These are phyloP conservation scores for Acrobasis consociella DNA, from an alignment of 2,888 invertebrate genomes.

Conservation along the genomic window DNA sequence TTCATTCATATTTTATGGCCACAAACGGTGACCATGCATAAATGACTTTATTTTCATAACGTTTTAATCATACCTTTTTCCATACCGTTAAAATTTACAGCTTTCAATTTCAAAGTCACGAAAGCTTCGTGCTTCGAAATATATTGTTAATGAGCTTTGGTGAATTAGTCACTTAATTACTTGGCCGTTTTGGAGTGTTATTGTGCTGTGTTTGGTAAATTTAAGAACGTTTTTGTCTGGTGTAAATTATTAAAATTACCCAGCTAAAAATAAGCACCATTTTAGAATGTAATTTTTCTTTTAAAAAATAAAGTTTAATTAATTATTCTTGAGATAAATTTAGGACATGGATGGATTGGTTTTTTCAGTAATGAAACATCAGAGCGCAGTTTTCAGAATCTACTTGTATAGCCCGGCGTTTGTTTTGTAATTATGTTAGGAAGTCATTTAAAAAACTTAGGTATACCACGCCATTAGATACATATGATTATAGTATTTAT, in stretches of 20 bases:
- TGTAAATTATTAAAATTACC: conserved; percentile 3
- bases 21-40: background rate
- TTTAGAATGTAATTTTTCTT: no score
- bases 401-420: no score
- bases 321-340: no score
- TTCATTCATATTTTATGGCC: conserved; percentile 11
- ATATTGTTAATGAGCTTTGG: conserved; percentile 17
- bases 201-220: conserved; percentile 3
- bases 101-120: conserved; percentile 20
- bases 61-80: conserved; percentile 9
- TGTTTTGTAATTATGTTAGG: no score
- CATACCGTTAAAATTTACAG: conserved; percentile 1
- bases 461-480: no score
- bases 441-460: no score
- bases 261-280: background rate
- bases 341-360: no score
- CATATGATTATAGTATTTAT: no score
- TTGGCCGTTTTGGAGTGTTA: conserved; percentile 1
- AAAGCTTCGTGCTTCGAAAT: conserved; percentile 1
- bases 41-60: conserved; percentile 18
- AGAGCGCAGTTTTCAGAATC: no score
- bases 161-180: conserved; percentile 13
- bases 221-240: background rate
- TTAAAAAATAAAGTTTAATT: no score
- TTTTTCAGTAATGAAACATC: no score